Evolutionary conservation across 2,797 vertebrate genomes (phyloP).

Genomic region (Cyprinodon diabolis): DNA sequence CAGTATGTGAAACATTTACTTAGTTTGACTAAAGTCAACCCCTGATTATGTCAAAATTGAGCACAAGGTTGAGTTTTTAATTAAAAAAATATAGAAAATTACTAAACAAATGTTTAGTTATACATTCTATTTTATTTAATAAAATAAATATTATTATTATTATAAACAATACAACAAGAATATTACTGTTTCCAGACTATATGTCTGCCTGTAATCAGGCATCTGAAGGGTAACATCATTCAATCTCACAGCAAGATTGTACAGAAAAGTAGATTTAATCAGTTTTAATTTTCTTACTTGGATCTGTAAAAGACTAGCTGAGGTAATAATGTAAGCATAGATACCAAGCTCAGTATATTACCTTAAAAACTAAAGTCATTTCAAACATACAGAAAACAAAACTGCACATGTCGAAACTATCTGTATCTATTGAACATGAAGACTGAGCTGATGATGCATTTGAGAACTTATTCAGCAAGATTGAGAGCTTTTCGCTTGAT

Average conservation of each 20-base stretch:
- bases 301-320: neutral
- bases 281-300: neutral
- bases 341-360: neutral
- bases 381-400: neutral
- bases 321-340: neutral
- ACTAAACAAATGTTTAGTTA: neutral
- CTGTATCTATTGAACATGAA: neutral
- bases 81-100: neutral
- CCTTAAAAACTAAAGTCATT: neutral
- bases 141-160: too few species aligned
- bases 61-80: neutral
- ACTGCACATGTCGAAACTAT: neutral
- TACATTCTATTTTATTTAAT: too few species aligned
- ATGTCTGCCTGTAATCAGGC: too few species aligned
- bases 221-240: too few species aligned
- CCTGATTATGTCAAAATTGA: too few species aligned
- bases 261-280: too few species aligned
- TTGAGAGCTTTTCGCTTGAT: neutral
- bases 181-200: too few species aligned
- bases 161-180: too few species aligned
- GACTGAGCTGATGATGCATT: neutral
- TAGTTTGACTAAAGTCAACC: neutral
- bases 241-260: too few species aligned
- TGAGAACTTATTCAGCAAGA: neutral
- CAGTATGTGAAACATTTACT: neutral